Percentiles rank a stretch among this genome's conserved stretches.
Conservation (phyloP, 1,140 invertebrate species). For the Palaemon carinicauda region DNA sequence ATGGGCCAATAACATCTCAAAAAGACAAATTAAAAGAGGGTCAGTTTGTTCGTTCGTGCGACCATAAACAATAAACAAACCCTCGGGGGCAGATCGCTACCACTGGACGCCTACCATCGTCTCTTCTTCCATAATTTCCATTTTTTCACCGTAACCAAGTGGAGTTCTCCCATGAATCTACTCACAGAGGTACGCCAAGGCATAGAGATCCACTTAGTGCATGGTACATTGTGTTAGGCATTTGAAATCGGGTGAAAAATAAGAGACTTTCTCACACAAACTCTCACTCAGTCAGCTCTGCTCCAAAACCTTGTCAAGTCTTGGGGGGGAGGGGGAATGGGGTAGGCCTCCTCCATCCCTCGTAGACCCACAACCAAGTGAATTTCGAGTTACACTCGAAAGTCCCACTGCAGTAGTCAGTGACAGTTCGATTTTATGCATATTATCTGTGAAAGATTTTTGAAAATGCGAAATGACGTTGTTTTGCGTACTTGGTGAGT, state of each 20-base stretch:
- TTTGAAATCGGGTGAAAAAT: slow-evolving; percentile 29
- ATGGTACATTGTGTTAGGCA: background rate
- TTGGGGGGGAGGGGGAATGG: background rate
- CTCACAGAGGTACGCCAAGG: slow-evolving; percentile 30
- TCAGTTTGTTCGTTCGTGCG: slow-evolving; percentile 52
- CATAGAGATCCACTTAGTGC: background rate
- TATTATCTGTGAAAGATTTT: no score
- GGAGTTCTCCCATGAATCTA: slow-evolving; percentile 47
- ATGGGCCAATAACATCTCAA: background rate
- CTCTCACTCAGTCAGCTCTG: slow-evolving; percentile 36
- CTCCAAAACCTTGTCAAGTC: slow-evolving; percentile 15
- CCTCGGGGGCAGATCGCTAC: slow-evolving; percentile 35
- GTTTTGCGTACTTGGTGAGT: no score
- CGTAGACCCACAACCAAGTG: no score
- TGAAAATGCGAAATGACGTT: no score
- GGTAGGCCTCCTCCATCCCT: background rate
- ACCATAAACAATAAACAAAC: slow-evolving; percentile 59
- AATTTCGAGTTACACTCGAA: no score
- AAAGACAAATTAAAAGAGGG: slow-evolving; percentile 42
- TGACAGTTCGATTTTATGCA: no score
- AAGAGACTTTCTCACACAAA: slow-evolving; percentile 47
- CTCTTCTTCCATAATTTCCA: slow-evolving; percentile 27
- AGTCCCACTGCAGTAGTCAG: no score
- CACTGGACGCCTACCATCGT: slow-evolving; percentile 31
- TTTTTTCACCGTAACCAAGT: slow-evolving; percentile 30